Base-by-base conservation (phyloP, 2,888 invertebrate genomes). In the Leptinotarsa haldemani region DNA sequence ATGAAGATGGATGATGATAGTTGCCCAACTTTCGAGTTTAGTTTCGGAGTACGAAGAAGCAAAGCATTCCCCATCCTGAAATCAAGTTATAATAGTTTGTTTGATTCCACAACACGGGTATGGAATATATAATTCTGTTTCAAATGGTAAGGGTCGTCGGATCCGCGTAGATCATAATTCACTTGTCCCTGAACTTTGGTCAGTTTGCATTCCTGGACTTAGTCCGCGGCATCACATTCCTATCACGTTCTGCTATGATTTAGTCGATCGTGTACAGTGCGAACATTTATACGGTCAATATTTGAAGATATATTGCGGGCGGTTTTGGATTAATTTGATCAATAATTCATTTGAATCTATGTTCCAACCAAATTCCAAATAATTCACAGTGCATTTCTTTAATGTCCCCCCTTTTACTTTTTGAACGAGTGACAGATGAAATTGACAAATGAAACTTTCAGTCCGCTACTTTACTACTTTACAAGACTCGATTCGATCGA, bases 71-170 rank as follows among this genome's bases (percentile, higher is more conserved):
- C n/a, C n/a, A 18, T 20, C 25, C 58, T 25, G 25, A 25, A 58
- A 22, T 58, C 22, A 58, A 58, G 18, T 52, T 52, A 58, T 58
- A 25, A 58, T 25, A 58, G 58, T 58, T 58, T 58, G 58, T 58
- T 58, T 25, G 12, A 25, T 58, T 25, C 15, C 25, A 15, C 16
- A 58, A 58, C 58, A 58, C 58, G 58, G 58, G 22, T 7, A 52
- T 15, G 25, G 25, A 7, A 58, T 58, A 20, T 25, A 58, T 58
- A 58, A 58, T 58, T 58, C 58, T 58, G 58, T 9, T 58, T 58
- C 22, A 22, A 16, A 40, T 25, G 5, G 22, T 12, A 3, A 58
- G 58, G 58, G 58, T 58, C 20, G 20, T 15, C 20, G 22, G 52
- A 18, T n/a, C 5, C 5, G 52, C 15, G 52, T 7, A 52, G 52